These are phyloP conservation scores for Helicoverpa armigera DNA, from an alignment of 1,140 invertebrate species.

Conservation along the genomic window DNA sequence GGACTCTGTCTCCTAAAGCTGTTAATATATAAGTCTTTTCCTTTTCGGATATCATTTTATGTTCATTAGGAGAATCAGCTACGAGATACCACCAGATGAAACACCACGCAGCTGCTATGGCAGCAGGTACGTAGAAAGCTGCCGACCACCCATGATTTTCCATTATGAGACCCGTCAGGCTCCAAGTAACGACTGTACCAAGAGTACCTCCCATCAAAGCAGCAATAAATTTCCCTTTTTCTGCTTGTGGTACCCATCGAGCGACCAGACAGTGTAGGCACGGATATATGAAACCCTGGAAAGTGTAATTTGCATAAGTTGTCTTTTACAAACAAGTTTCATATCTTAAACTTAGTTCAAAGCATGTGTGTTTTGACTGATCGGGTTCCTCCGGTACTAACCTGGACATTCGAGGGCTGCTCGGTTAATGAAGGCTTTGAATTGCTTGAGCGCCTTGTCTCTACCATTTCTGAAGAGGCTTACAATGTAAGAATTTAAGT, in stretches of 20 bases:
- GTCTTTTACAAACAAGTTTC: slow-evolving; percentile 21
- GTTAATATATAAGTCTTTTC: slow-evolving; percentile 88
- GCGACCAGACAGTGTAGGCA: slow-evolving; percentile 91
- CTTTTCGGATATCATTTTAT: slow-evolving; percentile 91
- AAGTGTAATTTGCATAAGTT: slow-evolving; percentile 40
- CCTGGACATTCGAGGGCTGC: no score
- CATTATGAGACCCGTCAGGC: slow-evolving; percentile 89
- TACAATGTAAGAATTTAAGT: no score
- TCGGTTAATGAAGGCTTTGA: no score
- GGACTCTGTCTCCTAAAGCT: slow-evolving; percentile 78
- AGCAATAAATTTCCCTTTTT: slow-evolving; percentile 92
- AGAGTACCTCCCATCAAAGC: slow-evolving; percentile 92
- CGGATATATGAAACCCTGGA: slow-evolving; percentile 91
- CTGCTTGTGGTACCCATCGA: slow-evolving; percentile 91
- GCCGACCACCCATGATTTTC: slow-evolving; percentile 90
- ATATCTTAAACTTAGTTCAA: background rate
- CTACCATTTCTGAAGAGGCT: no score
- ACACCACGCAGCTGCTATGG: slow-evolving; percentile 88
- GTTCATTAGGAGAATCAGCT: slow-evolving; percentile 90
- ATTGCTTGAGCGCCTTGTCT: no score
- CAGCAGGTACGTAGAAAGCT: slow-evolving; percentile 91
- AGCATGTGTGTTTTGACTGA: background rate
- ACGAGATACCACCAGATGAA: slow-evolving; percentile 89
- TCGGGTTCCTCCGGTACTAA: background rate
- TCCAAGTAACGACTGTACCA: slow-evolving; percentile 92